A percentile compares a stretch with the other conserved stretches of the same genome.
These are phyloP conservation scores for Orchesella cincta DNA, from an alignment of 1,140 invertebrate species.

Conservation along the genomic window DNA sequence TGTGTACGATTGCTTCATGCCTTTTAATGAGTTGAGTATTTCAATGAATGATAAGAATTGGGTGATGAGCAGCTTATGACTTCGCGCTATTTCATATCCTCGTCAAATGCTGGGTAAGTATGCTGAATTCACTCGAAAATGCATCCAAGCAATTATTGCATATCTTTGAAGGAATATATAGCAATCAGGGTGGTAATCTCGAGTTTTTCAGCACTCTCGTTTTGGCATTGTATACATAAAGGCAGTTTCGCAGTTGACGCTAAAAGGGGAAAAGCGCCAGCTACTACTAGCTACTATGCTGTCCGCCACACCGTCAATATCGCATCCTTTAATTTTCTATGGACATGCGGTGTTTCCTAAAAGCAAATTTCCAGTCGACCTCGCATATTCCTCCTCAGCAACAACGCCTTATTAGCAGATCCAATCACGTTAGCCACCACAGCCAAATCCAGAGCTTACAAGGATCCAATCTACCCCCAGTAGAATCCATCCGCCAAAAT, in stretches of 20 bases:
- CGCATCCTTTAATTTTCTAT: background rate
- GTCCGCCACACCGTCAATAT: background rate
- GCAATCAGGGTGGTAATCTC: background rate
- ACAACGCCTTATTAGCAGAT: no score
- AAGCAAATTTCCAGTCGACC: no score
- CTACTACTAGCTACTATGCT: background rate
- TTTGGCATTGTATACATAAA: background rate
- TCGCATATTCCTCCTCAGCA: no score
- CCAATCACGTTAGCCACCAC: no score
- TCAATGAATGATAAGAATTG: conserved; percentile 9
- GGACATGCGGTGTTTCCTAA: no score
- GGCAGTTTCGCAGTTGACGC: background rate
- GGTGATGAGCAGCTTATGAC: background rate
- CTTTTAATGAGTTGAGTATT: background rate
- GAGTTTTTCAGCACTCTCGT: background rate
- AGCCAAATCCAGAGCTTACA: no score
- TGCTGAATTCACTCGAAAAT: background rate
- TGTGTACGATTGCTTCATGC: background rate
- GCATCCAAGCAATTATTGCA: background rate
- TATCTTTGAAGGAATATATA: background rate
- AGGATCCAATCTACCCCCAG: no score
- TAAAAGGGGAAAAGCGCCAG: conserved; percentile 4
- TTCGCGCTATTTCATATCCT: conserved; percentile 14
- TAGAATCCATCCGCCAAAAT: no score
- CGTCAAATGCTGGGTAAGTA: no score